phyloP scores from a whole-genome alignment of 2,888 invertebrate species.

The Biston stratarius region DNA sequence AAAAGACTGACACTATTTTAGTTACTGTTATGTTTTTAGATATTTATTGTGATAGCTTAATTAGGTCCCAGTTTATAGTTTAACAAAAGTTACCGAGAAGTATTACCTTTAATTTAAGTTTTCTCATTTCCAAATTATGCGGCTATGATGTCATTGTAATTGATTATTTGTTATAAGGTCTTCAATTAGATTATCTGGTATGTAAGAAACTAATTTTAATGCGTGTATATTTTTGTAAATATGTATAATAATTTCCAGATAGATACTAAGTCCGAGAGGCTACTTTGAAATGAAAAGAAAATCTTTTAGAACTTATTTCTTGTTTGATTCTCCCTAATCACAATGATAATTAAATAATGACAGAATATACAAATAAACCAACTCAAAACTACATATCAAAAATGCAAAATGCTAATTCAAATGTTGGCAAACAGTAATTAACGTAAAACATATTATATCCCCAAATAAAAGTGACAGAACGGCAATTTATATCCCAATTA shows the following conservation, averaged over 20 bases:
- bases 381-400: background rate
- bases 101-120: conserved; percentile 78
- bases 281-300: conserved; percentile 66
- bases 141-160: conserved; percentile 68
- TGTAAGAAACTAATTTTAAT: conserved; percentile 38
- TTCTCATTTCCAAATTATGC: conserved; percentile 68
- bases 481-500: conserved; percentile 31
- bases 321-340: conserved; percentile 56
- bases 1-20: conserved; percentile 81
- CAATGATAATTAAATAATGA: no score
- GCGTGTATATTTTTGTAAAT: conserved; percentile 65
- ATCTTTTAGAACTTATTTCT: conserved; percentile 51
- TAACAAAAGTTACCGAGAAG: conserved; percentile 84
- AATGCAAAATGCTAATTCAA: background rate
- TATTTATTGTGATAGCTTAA: conserved; percentile 78
- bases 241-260: conserved; percentile 55
- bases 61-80: conserved; percentile 65
- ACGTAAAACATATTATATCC: background rate
- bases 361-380: no score
- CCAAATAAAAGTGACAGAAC: conserved; percentile 17
- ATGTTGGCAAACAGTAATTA: conserved; percentile 10
- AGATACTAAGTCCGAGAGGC: conserved; percentile 70
- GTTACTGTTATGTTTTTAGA: conserved; percentile 79
- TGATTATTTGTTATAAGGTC: conserved; percentile 57
- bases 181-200: conserved; percentile 46